Evolutionary conservation across 2,797 vertebrate genomes (phyloP).

Genomic region (Phoeniculus purpureus): DNA sequence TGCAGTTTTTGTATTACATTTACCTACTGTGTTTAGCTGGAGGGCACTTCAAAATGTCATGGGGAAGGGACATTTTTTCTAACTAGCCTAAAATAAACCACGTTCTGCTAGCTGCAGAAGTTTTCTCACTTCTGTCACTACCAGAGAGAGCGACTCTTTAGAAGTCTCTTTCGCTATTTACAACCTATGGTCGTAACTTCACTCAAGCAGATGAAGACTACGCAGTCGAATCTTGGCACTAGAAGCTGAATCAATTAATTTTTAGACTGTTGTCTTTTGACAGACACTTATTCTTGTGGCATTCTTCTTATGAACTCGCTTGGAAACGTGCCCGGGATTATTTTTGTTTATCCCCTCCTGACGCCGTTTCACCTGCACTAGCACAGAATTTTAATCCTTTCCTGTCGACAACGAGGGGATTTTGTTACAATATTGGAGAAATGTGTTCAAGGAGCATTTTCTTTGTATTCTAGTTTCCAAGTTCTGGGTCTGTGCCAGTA

Average conservation of each 20-base stretch:
- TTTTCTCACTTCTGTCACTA: conserved; percentile 18
- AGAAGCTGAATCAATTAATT: conserved; percentile 14
- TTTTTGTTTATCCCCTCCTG: conserved; percentile 69
- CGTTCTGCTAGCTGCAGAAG: background rate
- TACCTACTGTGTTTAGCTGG: background rate
- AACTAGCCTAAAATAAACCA: background rate
- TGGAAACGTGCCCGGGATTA: conserved; percentile 55
- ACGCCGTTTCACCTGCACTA: conserved; percentile 20
- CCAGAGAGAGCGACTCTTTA: background rate
- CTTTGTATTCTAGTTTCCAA: background rate
- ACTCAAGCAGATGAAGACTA: conserved; percentile 12
- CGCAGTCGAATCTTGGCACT: conserved; percentile 5
- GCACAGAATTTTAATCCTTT: conserved; percentile 52
- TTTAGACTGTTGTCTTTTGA: conserved; percentile 50
- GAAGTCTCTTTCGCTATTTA: conserved; percentile 3
- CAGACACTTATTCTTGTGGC: conserved; percentile 40
- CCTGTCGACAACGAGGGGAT: background rate
- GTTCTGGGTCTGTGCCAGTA: background rate
- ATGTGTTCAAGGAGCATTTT: background rate
- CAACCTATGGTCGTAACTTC: background rate
- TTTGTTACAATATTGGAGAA: conserved; percentile 21
- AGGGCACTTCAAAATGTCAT: background rate
- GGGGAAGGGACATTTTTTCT: background rate
- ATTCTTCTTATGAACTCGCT: conserved; percentile 50
- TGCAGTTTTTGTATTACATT: background rate